Evolutionary conservation across 92 coral and sea anemone genomes (phyloP).

Genomic region (Paragorgia papillata): DNA sequence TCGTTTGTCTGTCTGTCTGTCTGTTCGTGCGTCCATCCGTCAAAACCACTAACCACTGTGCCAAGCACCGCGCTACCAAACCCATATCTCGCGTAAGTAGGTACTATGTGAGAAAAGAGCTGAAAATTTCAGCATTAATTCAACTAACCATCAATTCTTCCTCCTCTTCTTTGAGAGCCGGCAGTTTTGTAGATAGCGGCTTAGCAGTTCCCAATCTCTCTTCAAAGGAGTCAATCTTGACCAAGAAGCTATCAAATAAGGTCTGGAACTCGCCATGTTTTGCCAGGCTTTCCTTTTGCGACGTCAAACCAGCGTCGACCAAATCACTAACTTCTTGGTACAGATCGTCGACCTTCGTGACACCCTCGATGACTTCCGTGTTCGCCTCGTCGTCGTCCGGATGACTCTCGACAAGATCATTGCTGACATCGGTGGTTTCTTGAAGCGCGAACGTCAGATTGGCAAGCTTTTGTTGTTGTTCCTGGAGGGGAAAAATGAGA

Average conservation of each 20-base stretch:
- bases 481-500: neutral
- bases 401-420: slow-evolving; percentile 16
- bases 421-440: slow-evolving; percentile 34
- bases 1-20: too few species aligned
- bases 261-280: slow-evolving; percentile 42
- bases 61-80: too few species aligned
- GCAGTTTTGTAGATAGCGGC: slow-evolving; percentile 35
- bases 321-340: slow-evolving; percentile 25
- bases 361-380: slow-evolving; percentile 31
- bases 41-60: too few species aligned
- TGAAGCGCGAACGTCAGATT: slow-evolving; percentile 25
- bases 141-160: slow-evolving; percentile 29
- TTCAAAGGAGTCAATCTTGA: slow-evolving; percentile 31
- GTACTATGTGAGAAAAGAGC: too few species aligned
- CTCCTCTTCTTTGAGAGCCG: slow-evolving; percentile 26
- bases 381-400: slow-evolving; percentile 25
- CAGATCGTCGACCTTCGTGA: slow-evolving; percentile 25
- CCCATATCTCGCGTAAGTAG: too few species aligned
- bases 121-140: too few species aligned
- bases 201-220: slow-evolving; percentile 13
- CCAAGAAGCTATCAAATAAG: slow-evolving; percentile 26
- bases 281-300: slow-evolving; percentile 31
- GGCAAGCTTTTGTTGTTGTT: slow-evolving; percentile 45
- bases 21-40: too few species aligned
- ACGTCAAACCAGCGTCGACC: slow-evolving; percentile 8